Conservation (phyloP, 2,113 vertebrate species). For the Cyanoramphus novaezelandiae region DNA sequence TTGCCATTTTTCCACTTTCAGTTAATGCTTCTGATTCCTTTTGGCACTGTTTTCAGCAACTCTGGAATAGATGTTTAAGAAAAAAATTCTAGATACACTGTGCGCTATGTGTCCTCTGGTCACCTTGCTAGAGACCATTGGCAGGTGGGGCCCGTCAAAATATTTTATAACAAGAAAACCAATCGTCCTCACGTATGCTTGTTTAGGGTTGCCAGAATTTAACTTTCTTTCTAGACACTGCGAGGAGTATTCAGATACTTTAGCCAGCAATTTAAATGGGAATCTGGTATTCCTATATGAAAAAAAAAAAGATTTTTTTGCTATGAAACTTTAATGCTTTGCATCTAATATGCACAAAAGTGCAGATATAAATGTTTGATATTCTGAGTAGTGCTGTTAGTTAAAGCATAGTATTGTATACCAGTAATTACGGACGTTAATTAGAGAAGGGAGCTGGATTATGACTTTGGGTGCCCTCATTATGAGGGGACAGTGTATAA, state of each 20-base stretch:
- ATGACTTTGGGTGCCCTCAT: slow-evolving; percentile 39
- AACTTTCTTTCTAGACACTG: neutral
- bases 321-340: neutral
- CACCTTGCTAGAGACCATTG: neutral
- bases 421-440: neutral
- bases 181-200: neutral
- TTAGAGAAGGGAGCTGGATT: slow-evolving; percentile 10
- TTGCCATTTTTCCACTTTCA: neutral
- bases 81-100: neutral
- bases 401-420: neutral
- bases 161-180: neutral
- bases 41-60: neutral
- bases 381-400: neutral
- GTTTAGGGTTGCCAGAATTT: neutral
- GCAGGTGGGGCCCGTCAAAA: neutral
- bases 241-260: neutral
- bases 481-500: slow-evolving; percentile 11
- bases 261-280: neutral
- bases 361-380: neutral
- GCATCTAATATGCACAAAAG: neutral
- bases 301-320: neutral
- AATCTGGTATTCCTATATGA: neutral
- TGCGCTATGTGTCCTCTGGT: neutral
- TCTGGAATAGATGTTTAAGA: neutral
- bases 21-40: neutral